phyloP scores from a whole-genome alignment of 2,113 vertebrate species.

The Channa argus region DNA sequence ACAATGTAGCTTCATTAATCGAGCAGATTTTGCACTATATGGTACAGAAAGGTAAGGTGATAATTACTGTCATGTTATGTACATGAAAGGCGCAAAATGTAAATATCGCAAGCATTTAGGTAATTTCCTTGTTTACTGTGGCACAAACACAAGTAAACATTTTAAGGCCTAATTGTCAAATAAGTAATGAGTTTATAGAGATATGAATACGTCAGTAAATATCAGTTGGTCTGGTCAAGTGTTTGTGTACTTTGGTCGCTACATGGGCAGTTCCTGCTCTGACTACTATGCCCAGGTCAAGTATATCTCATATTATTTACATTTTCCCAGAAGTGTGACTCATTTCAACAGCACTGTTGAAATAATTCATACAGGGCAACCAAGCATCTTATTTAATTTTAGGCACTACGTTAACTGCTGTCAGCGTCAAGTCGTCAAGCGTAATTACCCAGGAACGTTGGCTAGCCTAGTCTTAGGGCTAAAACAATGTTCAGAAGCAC shows the following conservation, averaged over 20 bases:
- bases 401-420: not conserved
- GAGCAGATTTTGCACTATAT: conserved; percentile 99
- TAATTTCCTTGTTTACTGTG: not conserved
- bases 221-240: conserved; percentile 26
- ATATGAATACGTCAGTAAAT: conserved; percentile 12
- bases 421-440: not conserved
- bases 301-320: conserved; percentile 11
- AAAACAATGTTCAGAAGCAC: not conserved
- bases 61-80: not conserved
- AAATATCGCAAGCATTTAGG: not conserved
- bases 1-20: conserved; percentile 88
- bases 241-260: conserved; percentile 38
- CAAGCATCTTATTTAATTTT: conserved; percentile 24
- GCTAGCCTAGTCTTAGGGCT: not conserved
- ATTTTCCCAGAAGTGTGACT: conserved; percentile 15
- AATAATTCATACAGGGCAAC: not conserved
- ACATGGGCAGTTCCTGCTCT: conserved; percentile 23
- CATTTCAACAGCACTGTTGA: conserved; percentile 8
- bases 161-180: not conserved
- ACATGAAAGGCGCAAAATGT: not conserved
- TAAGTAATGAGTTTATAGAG: not conserved
- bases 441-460: not conserved
- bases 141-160: not conserved
- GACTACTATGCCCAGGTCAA: conserved; percentile 29
- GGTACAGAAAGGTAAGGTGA: conserved; percentile 92